Evolutionary conservation across 1,140 invertebrate genomes (phyloP).

Genomic region (Yoshiicerus persimilis): DNA sequence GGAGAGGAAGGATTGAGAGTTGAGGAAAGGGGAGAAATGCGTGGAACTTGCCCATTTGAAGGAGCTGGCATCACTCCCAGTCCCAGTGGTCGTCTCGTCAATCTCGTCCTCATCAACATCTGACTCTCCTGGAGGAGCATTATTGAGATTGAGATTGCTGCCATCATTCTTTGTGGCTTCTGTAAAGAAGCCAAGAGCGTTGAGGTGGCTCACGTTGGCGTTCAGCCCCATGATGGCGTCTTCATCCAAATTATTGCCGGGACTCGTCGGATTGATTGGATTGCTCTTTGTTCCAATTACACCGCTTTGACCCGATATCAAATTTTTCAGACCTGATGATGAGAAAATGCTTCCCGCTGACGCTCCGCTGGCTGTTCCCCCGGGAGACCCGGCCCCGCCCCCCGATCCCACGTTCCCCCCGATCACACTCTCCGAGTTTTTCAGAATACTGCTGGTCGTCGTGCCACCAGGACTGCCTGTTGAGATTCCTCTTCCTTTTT

Average conservation of each 20-base stretch:
- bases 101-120: slow-evolving; percentile 26
- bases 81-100: slow-evolving; percentile 31
- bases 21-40: background rate
- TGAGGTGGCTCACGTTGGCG: background rate
- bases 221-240: background rate
- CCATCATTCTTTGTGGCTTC: background rate
- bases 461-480: background rate
- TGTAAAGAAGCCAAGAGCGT: background rate
- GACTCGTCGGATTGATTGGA: background rate
- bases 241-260: background rate
- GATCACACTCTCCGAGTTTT: background rate
- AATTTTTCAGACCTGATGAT: background rate
- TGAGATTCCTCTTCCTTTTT: background rate
- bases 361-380: background rate
- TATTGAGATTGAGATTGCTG: background rate
- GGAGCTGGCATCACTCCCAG: slow-evolving; percentile 37
- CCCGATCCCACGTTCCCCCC: background rate
- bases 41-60: slow-evolving; percentile 35
- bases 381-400: background rate
- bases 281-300: background rate
- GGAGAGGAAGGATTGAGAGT: background rate
- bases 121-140: background rate
- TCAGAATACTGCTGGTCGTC: background rate
- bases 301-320: background rate
- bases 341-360: background rate